phyloP scores from a whole-genome alignment of 2,888 invertebrate species.

The Chymomyza amoena region DNA sequence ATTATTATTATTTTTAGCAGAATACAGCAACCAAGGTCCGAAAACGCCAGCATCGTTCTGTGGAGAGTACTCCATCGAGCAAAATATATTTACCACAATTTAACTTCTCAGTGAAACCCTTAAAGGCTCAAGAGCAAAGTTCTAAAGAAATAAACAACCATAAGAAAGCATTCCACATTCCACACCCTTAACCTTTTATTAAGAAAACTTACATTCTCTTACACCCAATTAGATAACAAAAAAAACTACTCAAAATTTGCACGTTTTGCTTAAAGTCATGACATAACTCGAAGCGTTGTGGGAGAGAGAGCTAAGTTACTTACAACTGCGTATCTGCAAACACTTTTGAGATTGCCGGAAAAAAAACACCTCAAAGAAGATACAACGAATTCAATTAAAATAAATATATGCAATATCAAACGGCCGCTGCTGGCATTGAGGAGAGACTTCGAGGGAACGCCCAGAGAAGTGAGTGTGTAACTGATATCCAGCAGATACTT shows the following conservation, averaged over 20 bases:
- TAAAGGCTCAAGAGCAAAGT: too few relatives aligned
- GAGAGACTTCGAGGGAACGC: constrained; percentile 13
- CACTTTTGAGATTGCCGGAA: constrained; percentile 16
- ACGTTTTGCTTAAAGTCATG: not conserved
- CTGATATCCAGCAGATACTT: constrained; percentile 58
- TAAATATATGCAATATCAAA: constrained; percentile 58
- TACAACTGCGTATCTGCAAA: not conserved
- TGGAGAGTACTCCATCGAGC: too few relatives aligned
- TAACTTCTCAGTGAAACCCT: too few relatives aligned
- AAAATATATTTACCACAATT: too few relatives aligned
- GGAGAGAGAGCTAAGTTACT: not conserved
- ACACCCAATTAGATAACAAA: constrained; percentile 46
- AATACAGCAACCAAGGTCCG: too few relatives aligned
- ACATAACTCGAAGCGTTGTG: not conserved
- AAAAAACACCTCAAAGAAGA: constrained; percentile 21
- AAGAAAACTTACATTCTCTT: too few relatives aligned
- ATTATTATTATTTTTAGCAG: too few relatives aligned
- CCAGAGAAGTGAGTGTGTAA: constrained; percentile 24
- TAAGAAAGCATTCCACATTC: too few relatives aligned
- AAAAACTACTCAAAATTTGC: not conserved
- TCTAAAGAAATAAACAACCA: too few relatives aligned
- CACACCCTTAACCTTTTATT: too few relatives aligned
- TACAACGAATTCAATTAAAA: constrained; percentile 59
- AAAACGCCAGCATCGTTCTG: too few relatives aligned
- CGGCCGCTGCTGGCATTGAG: constrained; percentile 31